phyloP scores from a whole-genome alignment of 2,113 vertebrate species.

The Atrichornis clamosus region DNA sequence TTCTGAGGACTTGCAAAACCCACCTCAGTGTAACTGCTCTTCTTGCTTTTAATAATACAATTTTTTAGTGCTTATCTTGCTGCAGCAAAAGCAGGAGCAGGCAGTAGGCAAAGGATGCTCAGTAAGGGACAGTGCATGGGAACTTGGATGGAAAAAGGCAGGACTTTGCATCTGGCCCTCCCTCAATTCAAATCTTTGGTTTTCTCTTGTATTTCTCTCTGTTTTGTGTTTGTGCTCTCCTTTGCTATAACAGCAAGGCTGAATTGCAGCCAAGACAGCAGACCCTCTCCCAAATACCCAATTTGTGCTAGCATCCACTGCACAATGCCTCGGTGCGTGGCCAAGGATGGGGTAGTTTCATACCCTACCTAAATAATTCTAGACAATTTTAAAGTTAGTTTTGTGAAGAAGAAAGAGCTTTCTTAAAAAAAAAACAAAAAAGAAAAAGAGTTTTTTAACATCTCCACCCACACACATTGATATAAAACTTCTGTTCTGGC shows the following conservation, averaged over 20 bases:
- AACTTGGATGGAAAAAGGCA: not conserved
- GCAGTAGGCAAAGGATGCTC: not conserved
- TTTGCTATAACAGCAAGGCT: not conserved
- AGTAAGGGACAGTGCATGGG: fast-evolving
- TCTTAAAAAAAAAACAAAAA: not conserved
- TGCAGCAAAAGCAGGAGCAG: not conserved
- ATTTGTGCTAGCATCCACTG: not conserved
- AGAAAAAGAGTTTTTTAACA: fast-evolving
- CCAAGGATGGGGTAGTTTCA: not conserved
- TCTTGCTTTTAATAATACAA: not conserved
- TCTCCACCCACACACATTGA: not conserved
- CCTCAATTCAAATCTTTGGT: fast-evolving
- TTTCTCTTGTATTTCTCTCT: not conserved
- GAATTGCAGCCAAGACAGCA: not conserved
- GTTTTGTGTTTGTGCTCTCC: not conserved
- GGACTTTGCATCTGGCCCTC: not conserved
- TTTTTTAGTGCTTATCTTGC: not conserved
- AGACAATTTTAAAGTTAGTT: not conserved
- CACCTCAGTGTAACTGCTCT: not conserved
- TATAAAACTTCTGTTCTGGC: not conserved
- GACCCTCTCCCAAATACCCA: not conserved
- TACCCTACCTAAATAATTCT: not conserved
- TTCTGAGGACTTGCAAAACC: not conserved
- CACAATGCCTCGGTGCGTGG: fast-evolving
- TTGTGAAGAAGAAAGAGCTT: not conserved